Conservation (phyloP, 2,797 vertebrate species). For the Agapornis canus region DNA sequence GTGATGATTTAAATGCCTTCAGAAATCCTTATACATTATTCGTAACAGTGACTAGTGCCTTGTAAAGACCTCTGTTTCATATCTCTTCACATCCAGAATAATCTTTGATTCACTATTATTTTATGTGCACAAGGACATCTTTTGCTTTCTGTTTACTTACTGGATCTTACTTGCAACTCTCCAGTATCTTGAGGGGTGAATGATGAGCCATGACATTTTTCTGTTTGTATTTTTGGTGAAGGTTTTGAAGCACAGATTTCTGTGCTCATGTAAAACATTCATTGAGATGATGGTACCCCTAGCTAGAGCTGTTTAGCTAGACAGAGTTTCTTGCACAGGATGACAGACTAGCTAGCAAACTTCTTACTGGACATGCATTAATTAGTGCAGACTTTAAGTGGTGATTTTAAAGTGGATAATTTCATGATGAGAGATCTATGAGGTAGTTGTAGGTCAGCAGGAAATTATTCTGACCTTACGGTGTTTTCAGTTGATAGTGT, state of each 20-base stretch:
- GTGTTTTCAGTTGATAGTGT: background rate
- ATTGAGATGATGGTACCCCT: background rate
- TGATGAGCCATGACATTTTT: background rate
- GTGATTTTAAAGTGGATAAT: background rate
- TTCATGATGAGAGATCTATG: background rate
- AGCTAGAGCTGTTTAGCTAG: background rate
- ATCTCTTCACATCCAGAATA: background rate
- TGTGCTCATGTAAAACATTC: background rate
- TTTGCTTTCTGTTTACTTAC: background rate
- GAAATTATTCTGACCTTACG: background rate
- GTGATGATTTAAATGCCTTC: background rate
- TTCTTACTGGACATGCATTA: rapidly evolving
- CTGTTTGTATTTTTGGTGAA: background rate
- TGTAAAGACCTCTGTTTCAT: background rate
- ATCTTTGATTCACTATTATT: background rate
- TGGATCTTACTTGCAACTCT: background rate
- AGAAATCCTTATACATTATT: background rate
- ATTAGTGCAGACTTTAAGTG: background rate
- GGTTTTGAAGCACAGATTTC: background rate
- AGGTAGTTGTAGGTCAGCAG: background rate
- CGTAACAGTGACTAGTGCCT: background rate
- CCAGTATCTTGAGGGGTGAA: background rate
- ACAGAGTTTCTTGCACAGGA: background rate
- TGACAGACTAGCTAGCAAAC: background rate
- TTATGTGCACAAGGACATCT: background rate